Evolutionary conservation across 53 echinoderm and acorn worm genomes (phyloP).

Genomic region (Temnopleurus reevesii): DNA sequence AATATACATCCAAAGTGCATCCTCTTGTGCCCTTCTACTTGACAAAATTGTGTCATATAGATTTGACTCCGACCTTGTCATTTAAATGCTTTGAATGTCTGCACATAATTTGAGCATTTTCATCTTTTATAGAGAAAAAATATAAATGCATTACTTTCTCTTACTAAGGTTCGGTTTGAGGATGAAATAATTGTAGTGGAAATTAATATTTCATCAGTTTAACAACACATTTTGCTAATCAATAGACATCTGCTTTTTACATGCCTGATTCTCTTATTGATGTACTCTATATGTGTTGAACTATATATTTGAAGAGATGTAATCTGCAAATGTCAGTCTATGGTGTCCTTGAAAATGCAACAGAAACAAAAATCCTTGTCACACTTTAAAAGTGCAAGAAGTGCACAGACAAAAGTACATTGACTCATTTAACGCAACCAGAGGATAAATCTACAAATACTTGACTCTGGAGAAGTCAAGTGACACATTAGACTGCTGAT

Average conservation of each 20-base stretch:
- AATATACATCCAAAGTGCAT: no score
- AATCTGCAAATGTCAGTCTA: background rate
- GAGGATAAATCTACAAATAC: background rate
- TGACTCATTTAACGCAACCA: background rate
- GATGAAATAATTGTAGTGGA: no score
- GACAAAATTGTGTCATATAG: no score
- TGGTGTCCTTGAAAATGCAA: background rate
- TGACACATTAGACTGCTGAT: conserved; percentile 6
- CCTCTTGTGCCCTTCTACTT: no score
- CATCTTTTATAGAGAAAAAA: no score
- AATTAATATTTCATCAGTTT: background rate
- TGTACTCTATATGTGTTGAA: background rate
- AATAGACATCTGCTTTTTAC: background rate
- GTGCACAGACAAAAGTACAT: conserved; percentile 2
- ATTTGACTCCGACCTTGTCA: no score
- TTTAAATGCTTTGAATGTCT: no score
- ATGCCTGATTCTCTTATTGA: background rate
- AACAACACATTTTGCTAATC: background rate
- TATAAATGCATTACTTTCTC: no score
- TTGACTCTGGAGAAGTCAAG: background rate
- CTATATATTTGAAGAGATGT: background rate
- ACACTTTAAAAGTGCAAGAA: background rate
- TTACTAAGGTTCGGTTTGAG: no score
- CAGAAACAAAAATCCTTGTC: background rate
- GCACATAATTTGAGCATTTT: no score